These are phyloP conservation scores for Xiphorhynchus erythropygius DNA, from an alignment of 2,797 vertebrate genomes.

Conservation along the genomic window DNA sequence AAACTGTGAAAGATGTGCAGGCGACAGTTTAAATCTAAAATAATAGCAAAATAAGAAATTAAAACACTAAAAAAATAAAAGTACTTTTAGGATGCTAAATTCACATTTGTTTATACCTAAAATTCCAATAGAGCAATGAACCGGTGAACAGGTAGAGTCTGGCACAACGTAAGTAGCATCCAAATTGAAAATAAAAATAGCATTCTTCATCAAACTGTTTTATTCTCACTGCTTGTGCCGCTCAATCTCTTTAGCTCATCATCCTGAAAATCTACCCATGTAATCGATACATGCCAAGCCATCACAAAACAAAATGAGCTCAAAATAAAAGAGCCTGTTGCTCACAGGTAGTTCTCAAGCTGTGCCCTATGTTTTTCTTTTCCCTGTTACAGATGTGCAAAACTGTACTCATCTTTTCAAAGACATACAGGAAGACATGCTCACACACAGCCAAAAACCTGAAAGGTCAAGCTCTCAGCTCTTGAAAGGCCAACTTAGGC, in stretches of 20 bases:
- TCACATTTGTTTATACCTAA: background rate
- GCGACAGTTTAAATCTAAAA: background rate
- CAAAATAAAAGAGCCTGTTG: constrained; percentile 26
- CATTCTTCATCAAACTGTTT: background rate
- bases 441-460: background rate
- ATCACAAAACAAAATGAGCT: background rate
- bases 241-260: constrained; percentile 7
- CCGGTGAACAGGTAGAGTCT: background rate
- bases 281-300: constrained; percentile 19
- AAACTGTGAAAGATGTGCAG: background rate
- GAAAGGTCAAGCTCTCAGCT: background rate
- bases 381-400: background rate
- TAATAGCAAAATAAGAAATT: background rate
- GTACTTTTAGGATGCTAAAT: background rate
- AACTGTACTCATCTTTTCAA: background rate
- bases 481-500: background rate
- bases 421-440: background rate
- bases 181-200: background rate
- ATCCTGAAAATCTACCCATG: background rate
- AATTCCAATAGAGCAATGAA: background rate
- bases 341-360: constrained; percentile 38
- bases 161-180: background rate
- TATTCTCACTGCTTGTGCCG: background rate
- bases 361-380: background rate
- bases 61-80: background rate